Conservation (phyloP, 2,113 vertebrate species). For the Vulpes lagopus region DNA sequence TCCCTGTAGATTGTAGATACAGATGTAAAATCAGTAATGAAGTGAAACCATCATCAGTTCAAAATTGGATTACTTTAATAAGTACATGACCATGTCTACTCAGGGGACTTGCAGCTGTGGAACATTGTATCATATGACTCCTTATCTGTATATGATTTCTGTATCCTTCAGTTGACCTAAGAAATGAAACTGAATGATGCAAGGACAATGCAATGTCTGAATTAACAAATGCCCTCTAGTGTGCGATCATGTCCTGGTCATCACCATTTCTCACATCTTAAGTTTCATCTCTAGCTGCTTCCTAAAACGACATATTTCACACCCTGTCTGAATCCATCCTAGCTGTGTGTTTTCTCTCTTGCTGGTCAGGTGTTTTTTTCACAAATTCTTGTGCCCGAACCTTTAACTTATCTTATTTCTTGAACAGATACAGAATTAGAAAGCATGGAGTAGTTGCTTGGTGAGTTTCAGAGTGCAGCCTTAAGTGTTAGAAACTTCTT, state of each 20-base stretch:
- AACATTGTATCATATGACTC: conserved; percentile 20
- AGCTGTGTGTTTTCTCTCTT: conserved; percentile 43
- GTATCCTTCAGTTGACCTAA: conserved; percentile 31
- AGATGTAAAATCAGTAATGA: conserved; percentile 32
- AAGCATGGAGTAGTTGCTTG: conserved; percentile 36
- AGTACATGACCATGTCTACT: background rate
- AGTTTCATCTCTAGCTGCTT: conserved; percentile 55
- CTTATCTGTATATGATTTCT: conserved; percentile 33
- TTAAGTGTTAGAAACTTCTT: conserved; percentile 1
- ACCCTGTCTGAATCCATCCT: conserved; percentile 2
- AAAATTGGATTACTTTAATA: conserved; percentile 46
- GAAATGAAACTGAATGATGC: conserved; percentile 54
- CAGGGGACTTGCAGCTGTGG: background rate
- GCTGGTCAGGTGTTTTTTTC: conserved; percentile 31
- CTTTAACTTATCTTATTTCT: conserved; percentile 59
- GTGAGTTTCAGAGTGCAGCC: conserved; percentile 24
- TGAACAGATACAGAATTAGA: conserved; percentile 55
- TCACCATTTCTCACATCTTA: conserved; percentile 45
- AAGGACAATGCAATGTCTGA: conserved; percentile 15
- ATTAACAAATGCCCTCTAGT: conserved; percentile 37
- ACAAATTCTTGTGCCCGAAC: background rate
- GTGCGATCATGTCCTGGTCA: conserved; percentile 37
- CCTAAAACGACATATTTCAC: conserved; percentile 1
- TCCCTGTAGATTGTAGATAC: background rate
- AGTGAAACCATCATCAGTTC: conserved; percentile 6